These are phyloP conservation scores for Yponomeuta malinellus DNA, from an alignment of 2,888 invertebrate genomes.

Conservation along the genomic window DNA sequence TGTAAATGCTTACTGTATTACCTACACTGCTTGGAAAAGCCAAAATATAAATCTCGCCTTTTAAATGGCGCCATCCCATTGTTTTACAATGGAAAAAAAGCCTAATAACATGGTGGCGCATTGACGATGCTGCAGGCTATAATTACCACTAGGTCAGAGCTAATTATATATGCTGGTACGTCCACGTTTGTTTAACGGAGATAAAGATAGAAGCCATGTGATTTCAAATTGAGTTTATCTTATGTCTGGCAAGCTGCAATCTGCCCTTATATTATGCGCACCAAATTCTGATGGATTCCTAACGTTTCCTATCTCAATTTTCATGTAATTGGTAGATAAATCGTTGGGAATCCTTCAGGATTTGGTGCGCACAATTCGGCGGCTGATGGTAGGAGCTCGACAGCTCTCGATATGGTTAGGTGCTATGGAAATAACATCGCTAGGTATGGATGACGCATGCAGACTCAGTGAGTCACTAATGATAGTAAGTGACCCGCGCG, in stretches of 20 bases:
- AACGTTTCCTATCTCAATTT: too few species aligned
- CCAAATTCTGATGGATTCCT: too few species aligned
- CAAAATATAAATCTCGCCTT: slow-evolving; percentile 13
- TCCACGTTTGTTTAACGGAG: slow-evolving; percentile 17
- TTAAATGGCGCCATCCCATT: slow-evolving; percentile 16
- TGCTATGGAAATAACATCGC: not conserved
- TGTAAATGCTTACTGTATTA: slow-evolving; percentile 23
- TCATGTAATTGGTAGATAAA: too few species aligned
- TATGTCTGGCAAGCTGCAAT: too few species aligned
- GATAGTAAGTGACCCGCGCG: slow-evolving; percentile 37
- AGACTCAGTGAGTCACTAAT: slow-evolving; percentile 48
- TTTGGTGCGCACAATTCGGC: too few species aligned
- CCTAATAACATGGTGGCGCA: slow-evolving; percentile 20
- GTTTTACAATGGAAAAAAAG: slow-evolving; percentile 28
- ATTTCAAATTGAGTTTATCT: not conserved
- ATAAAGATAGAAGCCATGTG: slow-evolving; percentile 19
- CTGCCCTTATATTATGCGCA: too few species aligned
- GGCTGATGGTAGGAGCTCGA: not conserved
- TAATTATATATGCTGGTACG: slow-evolving; percentile 30
- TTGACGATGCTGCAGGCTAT: slow-evolving; percentile 31
- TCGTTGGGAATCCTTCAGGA: too few species aligned
- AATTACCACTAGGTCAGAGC: slow-evolving; percentile 41
- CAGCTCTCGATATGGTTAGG: not conserved
- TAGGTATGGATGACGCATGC: not conserved
- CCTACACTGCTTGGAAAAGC: too few species aligned